A percentile compares a stretch with the other conserved stretches of the same genome.
phyloP scores from a whole-genome alignment of 2,113 vertebrate species.

The Myiozetetes cayanensis region DNA sequence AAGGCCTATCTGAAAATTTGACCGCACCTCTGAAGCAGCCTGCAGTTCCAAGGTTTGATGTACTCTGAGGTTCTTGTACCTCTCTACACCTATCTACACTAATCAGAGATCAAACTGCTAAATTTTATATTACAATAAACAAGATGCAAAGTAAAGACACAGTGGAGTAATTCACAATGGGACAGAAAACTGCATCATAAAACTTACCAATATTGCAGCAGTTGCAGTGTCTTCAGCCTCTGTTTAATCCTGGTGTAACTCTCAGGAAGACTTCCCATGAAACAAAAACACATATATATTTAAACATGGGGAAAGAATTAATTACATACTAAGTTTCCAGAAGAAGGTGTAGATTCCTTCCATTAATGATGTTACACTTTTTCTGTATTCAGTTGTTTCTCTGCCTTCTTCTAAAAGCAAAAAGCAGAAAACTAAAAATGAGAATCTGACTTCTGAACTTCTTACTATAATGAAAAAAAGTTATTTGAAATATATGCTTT shows the following conservation, averaged over 20 bases:
- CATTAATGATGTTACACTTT: not conserved
- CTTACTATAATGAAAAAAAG: not conserved
- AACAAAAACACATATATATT: not conserved
- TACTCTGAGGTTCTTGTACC: not conserved
- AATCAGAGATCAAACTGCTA: not conserved
- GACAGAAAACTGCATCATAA: not conserved
- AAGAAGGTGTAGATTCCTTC: not conserved
- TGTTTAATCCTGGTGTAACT: not conserved
- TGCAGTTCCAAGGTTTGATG: not conserved
- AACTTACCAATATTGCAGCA: not conserved
- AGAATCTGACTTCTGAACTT: not conserved
- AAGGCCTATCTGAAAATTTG: not conserved
- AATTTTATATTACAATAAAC: not conserved
- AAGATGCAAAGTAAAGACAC: not conserved
- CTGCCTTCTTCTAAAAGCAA: not conserved
- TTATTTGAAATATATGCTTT: conserved; percentile 1
- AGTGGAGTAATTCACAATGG: not conserved
- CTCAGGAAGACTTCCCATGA: not conserved
- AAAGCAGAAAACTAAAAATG: not conserved
- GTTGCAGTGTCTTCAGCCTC: not conserved
- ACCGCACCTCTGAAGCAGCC: not conserved
- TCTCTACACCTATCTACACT: not conserved
- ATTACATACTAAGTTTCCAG: not conserved
- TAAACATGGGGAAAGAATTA: not conserved
- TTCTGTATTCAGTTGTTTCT: not conserved